These are phyloP conservation scores for Amphiura filiformis DNA, from an alignment of 35 echinoderm and acorn worm species.

Conservation along the genomic window DNA sequence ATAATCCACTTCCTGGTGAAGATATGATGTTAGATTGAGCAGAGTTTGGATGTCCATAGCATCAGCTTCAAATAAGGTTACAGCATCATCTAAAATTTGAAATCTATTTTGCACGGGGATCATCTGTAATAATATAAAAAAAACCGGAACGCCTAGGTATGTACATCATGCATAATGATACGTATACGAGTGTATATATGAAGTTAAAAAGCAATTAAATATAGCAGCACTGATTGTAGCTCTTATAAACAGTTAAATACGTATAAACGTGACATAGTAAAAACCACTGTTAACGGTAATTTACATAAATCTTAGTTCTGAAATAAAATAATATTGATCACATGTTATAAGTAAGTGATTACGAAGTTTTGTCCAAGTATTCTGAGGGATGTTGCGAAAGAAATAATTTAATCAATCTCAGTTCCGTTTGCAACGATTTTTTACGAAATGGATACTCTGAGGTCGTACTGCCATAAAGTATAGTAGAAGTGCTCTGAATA, in stretches of 20 bases:
- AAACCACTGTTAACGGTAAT: not conserved
- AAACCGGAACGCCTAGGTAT: too few relatives aligned
- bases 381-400: too few relatives aligned
- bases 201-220: not conserved
- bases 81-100: not conserved
- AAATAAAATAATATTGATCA: too few relatives aligned
- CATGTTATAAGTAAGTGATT: too few relatives aligned
- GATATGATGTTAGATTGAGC: not conserved
- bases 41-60: not conserved
- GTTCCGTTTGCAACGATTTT: too few relatives aligned
- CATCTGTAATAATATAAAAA: not conserved
- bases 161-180: too few relatives aligned
- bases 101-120: not conserved
- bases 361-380: too few relatives aligned
- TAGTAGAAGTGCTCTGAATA: too few relatives aligned
- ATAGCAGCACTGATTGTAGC: not conserved
- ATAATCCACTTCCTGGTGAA: not conserved
- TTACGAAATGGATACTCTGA: too few relatives aligned
- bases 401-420: too few relatives aligned
- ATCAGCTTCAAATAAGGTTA: not conserved
- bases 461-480: too few relatives aligned
- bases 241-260: not conserved
- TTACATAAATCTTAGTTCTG: too few relatives aligned
- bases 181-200: not conserved
- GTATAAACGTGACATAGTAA: not conserved